A percentile compares a stretch with the other conserved stretches of the same genome.
phyloP scores from a whole-genome alignment of 2,888 invertebrate species.

The Cosmia trapezina region DNA sequence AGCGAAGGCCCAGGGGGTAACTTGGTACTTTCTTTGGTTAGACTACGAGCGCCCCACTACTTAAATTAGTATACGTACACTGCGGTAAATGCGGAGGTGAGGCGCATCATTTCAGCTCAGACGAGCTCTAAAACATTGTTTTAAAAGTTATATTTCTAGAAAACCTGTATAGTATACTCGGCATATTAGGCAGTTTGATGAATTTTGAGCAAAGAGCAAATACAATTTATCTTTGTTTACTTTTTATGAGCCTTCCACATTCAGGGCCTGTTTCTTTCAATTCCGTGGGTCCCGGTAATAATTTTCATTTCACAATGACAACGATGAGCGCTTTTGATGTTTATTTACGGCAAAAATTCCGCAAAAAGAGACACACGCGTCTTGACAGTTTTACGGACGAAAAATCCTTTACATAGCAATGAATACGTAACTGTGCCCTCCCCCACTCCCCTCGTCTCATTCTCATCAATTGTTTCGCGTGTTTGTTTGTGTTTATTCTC shows the following conservation, averaged over 20 bases:
- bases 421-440: conserved; percentile 74
- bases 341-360: conserved; percentile 66
- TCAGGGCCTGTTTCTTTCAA: conserved; percentile 56
- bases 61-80: no score
- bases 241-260: conserved; percentile 51
- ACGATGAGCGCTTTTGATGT: conserved; percentile 63
- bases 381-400: conserved; percentile 78
- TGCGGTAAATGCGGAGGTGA: no score
- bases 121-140: neutral
- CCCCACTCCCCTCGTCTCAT: conserved; percentile 72
- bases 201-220: conserved; percentile 39
- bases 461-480: conserved; percentile 88
- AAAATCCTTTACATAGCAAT: conserved; percentile 78
- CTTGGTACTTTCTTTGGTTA: conserved; percentile 1
- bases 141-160: neutral
- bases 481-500: conserved; percentile 88
- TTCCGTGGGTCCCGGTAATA: conserved; percentile 49
- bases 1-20: neutral
- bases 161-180: neutral
- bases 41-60: no score
- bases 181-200: conserved; percentile 29
- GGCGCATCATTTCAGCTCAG: no score
- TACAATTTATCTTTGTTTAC: conserved; percentile 43
- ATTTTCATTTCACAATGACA: conserved; percentile 65
- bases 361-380: conserved; percentile 69